Percentiles rank a stretch among this genome's conserved stretches.
Conservation (phyloP, 2,113 vertebrate genomes). For the Colaptes auratus region DNA sequence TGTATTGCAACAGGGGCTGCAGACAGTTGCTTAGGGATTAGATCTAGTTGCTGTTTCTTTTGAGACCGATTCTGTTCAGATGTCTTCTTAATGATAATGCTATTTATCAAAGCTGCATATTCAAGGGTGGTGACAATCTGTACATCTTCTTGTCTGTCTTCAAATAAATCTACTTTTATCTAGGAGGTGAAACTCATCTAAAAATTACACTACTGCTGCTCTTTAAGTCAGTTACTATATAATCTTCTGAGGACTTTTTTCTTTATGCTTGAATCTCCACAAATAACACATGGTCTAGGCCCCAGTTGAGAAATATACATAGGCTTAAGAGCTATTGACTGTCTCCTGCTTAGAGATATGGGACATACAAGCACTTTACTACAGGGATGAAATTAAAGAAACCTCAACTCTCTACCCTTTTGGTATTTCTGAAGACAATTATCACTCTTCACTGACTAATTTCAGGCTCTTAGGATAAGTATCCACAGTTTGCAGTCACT, state of each 20-base stretch:
- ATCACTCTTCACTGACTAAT: neutral
- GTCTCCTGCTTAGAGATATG: neutral
- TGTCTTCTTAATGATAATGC: neutral
- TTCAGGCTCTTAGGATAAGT: neutral
- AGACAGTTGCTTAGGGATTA: neutral
- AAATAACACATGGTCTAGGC: neutral
- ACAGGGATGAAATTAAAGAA: neutral
- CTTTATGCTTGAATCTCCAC: neutral
- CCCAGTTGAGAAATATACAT: neutral
- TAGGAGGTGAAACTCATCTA: neutral
- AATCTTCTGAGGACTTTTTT: neutral
- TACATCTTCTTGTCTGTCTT: neutral
- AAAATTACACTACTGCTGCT: neutral
- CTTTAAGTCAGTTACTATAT: neutral
- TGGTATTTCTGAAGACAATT: neutral
- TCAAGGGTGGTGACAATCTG: neutral
- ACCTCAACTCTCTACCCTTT: neutral
- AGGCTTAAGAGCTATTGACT: neutral
- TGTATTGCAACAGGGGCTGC: neutral
- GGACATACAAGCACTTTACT: accelerated
- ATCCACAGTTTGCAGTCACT: neutral
- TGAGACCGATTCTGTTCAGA: neutral
- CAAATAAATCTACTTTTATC: neutral
- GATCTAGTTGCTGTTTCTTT: neutral
- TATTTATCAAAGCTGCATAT: neutral